Base-by-base conservation (phyloP, 2,888 invertebrate species). In the Melipona bicolor region DNA sequence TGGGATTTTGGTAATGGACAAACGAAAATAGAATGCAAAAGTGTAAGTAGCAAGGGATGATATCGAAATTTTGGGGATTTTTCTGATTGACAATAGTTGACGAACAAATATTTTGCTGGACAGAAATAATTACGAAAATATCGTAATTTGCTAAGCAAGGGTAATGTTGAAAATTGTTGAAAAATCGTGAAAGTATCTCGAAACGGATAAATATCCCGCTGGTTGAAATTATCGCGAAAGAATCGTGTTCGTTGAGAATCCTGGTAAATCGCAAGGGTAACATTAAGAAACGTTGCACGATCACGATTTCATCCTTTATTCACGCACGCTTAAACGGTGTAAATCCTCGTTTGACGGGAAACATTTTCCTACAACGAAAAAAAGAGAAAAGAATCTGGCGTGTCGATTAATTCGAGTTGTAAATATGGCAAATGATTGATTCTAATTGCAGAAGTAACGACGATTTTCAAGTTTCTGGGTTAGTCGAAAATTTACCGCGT, bases 401-500 rank as follows among this genome's bases (percentile, higher is more conserved):
- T 11, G n/a, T 13, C 54, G 54, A n/a, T 4, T 0, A n/a, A 54
- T 54, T 4, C 21, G 2, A 0, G n/a, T 13, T 13, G 54, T 13
- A 4, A 56, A 13, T 11, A 15, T 32, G 32, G 32, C 32, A 4
- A 32, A 32, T 32, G 32, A 32, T 32, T 4, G 24, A n/a, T n/a
- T n/a, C 3, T 3, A 32, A 32, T 32, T 3, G 27, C 27, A 3
- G 32, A 43, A 9, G 43, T 43, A 9, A 43, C 9, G 43, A 11
- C 17, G 24, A 11, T 36, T 32, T 17, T 32, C 6, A 15, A n/a
- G 0, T 19, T 52, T n/a, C 24, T 36, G 36, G 9, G 36, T 36
- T 36, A 21, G 15, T 0, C 5, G 49, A 59, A 24, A 65, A 56
- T 73, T 73, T 24, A 4, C 56, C 73, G 78, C 64, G 77, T 32